Conservation (phyloP, 2,888 invertebrate species). For the Drosophila barbarae region DNA sequence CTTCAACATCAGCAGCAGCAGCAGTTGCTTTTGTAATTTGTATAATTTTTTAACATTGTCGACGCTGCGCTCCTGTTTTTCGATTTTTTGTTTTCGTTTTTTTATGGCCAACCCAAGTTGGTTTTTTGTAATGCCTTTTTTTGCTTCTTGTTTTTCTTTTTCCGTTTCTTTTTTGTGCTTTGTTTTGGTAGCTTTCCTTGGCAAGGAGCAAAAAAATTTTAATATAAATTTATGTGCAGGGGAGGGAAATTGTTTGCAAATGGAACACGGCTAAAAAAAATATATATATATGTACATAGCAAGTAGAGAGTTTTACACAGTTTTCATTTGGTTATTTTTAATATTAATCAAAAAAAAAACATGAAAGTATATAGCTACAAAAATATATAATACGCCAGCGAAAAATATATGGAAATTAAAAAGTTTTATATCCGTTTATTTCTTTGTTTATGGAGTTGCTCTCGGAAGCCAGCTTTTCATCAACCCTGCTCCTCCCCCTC, state of each 20-base stretch:
- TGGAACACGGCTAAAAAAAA: slow-evolving; percentile 39
- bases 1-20: slow-evolving; percentile 18
- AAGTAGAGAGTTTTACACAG: slow-evolving; percentile 40
- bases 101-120: slow-evolving; percentile 14
- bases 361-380: neutral
- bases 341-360: slow-evolving; percentile 24
- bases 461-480: slow-evolving; percentile 8
- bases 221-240: slow-evolving; percentile 69
- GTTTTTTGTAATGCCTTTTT: slow-evolving; percentile 31
- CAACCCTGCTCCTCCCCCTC: neutral
- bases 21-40: slow-evolving; percentile 59
- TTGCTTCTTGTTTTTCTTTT: slow-evolving; percentile 16
- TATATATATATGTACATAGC: neutral
- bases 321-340: slow-evolving; percentile 38
- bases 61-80: slow-evolving; percentile 32
- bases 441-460: slow-evolving; percentile 27
- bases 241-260: slow-evolving; percentile 33
- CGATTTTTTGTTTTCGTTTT: slow-evolving; percentile 34
- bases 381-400: slow-evolving; percentile 7
- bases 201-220: slow-evolving; percentile 51
- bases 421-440: slow-evolving; percentile 26
- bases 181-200: slow-evolving; percentile 54
- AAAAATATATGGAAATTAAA: slow-evolving; percentile 22
- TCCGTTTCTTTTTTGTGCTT: slow-evolving; percentile 16
- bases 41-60: slow-evolving; percentile 72